Percentiles rank a stretch among this genome's conserved stretches.
phyloP scores from a whole-genome alignment of 2,113 vertebrate genomes.

The Elaphurus davidianus region DNA sequence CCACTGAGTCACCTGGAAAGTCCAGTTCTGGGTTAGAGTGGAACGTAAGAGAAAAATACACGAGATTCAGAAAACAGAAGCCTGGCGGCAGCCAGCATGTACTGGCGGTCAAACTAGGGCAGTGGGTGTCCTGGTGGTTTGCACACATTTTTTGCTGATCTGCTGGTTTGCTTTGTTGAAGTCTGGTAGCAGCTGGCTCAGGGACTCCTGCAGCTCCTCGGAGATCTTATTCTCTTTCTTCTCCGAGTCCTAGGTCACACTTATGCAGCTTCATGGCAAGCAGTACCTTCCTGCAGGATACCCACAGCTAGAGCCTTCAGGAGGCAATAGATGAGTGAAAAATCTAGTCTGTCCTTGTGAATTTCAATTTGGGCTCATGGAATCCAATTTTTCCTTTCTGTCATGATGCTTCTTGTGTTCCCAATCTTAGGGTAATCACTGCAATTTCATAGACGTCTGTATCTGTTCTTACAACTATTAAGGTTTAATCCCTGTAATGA shows the following conservation, averaged over 20 bases:
- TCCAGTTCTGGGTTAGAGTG: background rate
- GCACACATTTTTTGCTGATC: background rate
- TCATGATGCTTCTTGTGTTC: background rate
- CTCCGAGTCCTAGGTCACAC: background rate
- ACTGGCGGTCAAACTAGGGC: background rate
- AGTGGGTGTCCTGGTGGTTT: accelerated
- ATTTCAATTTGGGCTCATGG: background rate
- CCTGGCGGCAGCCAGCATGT: background rate
- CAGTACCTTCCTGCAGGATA: background rate
- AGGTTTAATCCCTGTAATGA: background rate
- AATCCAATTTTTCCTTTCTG: background rate
- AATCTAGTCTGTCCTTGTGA: background rate
- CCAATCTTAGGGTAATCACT: background rate
- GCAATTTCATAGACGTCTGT: background rate
- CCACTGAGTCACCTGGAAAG: background rate
- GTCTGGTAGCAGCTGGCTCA: background rate
- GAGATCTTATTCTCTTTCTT: background rate
- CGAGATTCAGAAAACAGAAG: background rate
- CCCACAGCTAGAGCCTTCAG: background rate
- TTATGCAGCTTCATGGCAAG: background rate
- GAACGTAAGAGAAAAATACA: background rate
- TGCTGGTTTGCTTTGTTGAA: background rate
- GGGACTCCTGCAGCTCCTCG: background rate
- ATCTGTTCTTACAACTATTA: background rate
- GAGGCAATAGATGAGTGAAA: background rate